Base-by-base conservation (phyloP, 2,113 vertebrate genomes). In the Melanostigma gelatinosum region DNA sequence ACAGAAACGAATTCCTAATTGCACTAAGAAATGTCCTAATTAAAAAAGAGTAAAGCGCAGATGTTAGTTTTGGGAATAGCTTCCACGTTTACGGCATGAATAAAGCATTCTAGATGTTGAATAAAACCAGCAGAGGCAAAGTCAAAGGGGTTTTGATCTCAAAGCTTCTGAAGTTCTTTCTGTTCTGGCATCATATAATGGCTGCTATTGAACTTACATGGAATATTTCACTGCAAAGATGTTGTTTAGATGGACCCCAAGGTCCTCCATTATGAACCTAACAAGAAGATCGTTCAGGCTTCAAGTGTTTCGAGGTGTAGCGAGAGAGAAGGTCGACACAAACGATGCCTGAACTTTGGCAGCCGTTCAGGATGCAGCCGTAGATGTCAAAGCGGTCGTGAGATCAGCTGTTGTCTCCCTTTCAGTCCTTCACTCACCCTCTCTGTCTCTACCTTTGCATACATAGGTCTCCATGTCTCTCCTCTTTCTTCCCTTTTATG, bases 301-400 rank as follows among this genome's bases (percentile, higher is more conserved):
- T 20, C 6, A 29, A 7, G 18, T 24, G 61, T 50, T 50, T 32
- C 27, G 75, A 72, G 16, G 55, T 46, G 58, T 27, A 24, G 20
- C 22, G 38, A 73, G 58, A 18, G 71, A 82, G 24, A 88, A 85
- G 84, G 68, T 89, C 79, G 77, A 38, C 11, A 46, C 29, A 54
- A 63, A 65, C 0, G 3, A 71, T 5, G 3, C 22, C 29, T 79
- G 74, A 85, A 85, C 87, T 87, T 88, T 79, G 24, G n/a, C 27
- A 3, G 77, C 66, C 85, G 73, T 83, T 83, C 79, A 10, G 9
- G 46, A 70, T 6, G 20, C 22, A 57, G 70, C 40, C 13, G 62
- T 18, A 40, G 63, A 66, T 15, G 63, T 82, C 70, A 80, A 77
- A 76, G 77, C 54, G 73, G 75, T 63, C 15, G 18, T 44, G 27